Evolutionary conservation across 2,113 vertebrate species (phyloP).

Genomic region (Grammomys surdaster): DNA sequence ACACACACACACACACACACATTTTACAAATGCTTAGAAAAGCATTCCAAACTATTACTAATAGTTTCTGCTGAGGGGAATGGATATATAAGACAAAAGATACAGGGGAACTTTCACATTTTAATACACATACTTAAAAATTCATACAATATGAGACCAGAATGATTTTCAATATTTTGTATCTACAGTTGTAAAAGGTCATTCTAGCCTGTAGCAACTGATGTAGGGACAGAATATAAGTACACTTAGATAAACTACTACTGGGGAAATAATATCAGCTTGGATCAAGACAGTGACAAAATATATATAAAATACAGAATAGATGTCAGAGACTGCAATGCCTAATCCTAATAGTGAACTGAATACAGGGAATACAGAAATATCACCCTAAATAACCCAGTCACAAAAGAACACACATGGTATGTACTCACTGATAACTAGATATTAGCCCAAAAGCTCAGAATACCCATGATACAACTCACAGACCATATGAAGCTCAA

Average conservation of each 20-base stretch:
- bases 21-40: constrained; percentile 24
- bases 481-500: too few species aligned
- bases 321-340: constrained; percentile 8
- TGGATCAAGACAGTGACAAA: neutral
- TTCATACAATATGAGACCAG: neutral
- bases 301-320: neutral
- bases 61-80: neutral
- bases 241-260: neutral
- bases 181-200: constrained; percentile 3
- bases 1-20: neutral
- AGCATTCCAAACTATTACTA: constrained; percentile 11
- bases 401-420: too few species aligned
- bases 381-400: too few species aligned
- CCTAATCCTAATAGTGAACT: neutral
- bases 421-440: too few species aligned
- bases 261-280: neutral
- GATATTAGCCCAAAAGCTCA: too few species aligned
- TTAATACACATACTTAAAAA: neutral
- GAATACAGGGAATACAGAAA: neutral
- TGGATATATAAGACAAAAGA: neutral
- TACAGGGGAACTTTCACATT: neutral
- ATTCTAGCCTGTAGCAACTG: constrained; percentile 16
- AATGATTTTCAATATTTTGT: constrained; percentile 13
- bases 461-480: too few species aligned
- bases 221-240: neutral